phyloP scores from a whole-genome alignment of 2,797 vertebrate genomes.

The Hippocampus kuda region DNA sequence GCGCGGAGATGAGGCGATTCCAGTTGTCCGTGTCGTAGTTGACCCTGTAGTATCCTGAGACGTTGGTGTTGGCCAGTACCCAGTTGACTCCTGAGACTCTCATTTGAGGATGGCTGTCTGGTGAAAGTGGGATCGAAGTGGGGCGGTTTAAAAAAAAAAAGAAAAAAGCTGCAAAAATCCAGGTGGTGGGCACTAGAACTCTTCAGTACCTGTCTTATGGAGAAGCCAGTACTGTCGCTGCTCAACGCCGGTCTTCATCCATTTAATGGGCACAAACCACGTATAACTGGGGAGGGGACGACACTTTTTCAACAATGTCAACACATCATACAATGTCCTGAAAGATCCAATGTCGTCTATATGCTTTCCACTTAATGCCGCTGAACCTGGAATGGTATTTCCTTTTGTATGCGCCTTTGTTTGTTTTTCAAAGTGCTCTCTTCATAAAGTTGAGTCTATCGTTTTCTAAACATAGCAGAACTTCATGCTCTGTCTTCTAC shows the following conservation, averaged over 20 bases:
- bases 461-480: no score
- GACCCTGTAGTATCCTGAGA: slow-evolving; percentile 85
- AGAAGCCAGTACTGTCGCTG: slow-evolving; percentile 68
- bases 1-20: slow-evolving; percentile 68
- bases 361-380: no score
- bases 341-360: no score
- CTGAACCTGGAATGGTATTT: no score
- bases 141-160: no score
- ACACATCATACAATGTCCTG: no score
- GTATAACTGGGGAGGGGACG: slow-evolving; percentile 66
- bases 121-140: background rate
- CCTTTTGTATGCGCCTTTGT: no score
- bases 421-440: no score
- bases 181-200: background rate
- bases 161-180: background rate
- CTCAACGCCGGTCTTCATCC: slow-evolving; percentile 13
- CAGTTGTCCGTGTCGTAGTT: slow-evolving; percentile 87
- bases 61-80: slow-evolving; percentile 79
- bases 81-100: slow-evolving; percentile 36
- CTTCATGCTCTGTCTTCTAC: no score
- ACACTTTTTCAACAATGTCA: background rate
- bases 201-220: slow-evolving; percentile 47
- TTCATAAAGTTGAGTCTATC: no score
- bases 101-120: slow-evolving; percentile 26
- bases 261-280: slow-evolving; percentile 82